phyloP scores from a whole-genome alignment of 2,113 vertebrate genomes.

The Pteronura brasiliensis region DNA sequence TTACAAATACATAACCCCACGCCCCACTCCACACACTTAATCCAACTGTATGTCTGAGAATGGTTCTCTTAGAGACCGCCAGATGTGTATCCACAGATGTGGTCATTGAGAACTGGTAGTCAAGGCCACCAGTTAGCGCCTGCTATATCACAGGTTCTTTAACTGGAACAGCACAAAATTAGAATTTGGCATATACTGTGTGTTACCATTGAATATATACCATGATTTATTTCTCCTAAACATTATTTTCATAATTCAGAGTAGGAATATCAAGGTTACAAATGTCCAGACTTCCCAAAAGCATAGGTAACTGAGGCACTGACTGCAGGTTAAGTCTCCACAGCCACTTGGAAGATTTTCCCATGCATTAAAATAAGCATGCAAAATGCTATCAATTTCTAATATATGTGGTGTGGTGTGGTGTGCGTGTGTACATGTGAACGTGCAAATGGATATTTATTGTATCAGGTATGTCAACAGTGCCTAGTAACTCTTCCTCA shows the following conservation, averaged over 20 bases:
- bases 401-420: background rate
- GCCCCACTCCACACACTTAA: accelerated
- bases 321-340: background rate
- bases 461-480: background rate
- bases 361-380: background rate
- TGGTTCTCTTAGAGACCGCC: background rate
- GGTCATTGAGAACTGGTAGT: background rate
- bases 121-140: background rate
- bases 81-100: background rate
- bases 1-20: background rate
- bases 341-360: background rate
- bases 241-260: background rate
- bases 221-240: background rate
- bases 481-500: background rate
- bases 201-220: background rate
- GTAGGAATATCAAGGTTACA: background rate
- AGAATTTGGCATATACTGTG: background rate
- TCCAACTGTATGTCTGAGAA: background rate
- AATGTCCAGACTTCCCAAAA: background rate
- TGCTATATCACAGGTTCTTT: background rate
- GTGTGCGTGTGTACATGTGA: background rate
- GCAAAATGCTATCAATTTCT: background rate
- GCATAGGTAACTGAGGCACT: background rate
- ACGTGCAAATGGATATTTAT: background rate
- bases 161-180: background rate